Conservation (phyloP, 2,888 invertebrate species). For the Habroteleia sp. region DNA sequence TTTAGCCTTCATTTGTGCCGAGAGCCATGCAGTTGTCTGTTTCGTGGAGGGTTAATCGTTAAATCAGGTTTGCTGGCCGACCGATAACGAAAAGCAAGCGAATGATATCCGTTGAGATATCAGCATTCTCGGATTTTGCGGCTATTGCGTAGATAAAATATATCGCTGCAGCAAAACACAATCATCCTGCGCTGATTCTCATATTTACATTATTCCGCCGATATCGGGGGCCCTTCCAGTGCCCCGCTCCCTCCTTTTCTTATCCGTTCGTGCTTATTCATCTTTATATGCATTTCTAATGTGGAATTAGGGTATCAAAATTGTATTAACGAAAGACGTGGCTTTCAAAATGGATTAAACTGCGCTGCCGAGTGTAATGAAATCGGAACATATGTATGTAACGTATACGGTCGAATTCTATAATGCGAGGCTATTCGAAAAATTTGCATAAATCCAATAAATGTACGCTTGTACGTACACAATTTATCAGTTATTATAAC, state of each 20-base stretch:
- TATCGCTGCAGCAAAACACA: conserved; percentile 55
- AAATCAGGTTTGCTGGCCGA: conserved; percentile 44
- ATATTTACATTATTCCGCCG: conserved; percentile 67
- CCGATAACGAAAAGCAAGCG: conserved; percentile 68
- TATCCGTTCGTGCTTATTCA: conserved; percentile 1
- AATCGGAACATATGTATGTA: conserved; percentile 6
- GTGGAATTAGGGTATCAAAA: conserved; percentile 7
- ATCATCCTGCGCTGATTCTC: conserved; percentile 58
- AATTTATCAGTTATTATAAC: conserved; percentile 9
- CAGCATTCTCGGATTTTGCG: conserved; percentile 57
- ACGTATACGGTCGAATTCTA: background rate
- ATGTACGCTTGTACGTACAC: conserved; percentile 12
- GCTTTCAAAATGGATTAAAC: conserved; percentile 2
- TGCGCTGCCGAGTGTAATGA: conserved; percentile 1
- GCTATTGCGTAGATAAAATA: conserved; percentile 60
- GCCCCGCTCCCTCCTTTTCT: background rate
- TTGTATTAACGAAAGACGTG: background rate
- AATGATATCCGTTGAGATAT: conserved; percentile 67
- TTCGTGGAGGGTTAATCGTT: conserved; percentile 50
- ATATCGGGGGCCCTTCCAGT: conserved; percentile 53
- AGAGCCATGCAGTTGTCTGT: conserved; percentile 22
- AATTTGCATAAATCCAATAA: conserved; percentile 23
- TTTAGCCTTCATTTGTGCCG: conserved; percentile 39
- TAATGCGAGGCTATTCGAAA: no score
- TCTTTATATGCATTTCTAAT: conserved; percentile 5